Base-by-base conservation (phyloP, 30 jellyfish, hydroid and myxozoan species). In the Cassiopea andromeda region DNA sequence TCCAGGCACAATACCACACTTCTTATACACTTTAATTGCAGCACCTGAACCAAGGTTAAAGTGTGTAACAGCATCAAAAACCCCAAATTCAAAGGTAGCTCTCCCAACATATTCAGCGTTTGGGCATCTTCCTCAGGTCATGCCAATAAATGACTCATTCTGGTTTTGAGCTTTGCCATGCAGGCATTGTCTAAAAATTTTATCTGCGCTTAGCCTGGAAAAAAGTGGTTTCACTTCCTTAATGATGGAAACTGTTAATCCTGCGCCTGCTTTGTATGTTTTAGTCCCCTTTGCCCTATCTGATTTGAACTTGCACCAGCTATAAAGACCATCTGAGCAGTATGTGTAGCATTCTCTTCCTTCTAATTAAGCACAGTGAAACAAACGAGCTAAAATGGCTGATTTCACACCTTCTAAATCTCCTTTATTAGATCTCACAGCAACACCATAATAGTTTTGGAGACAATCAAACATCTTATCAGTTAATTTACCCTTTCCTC, bases 31-130 rank as follows among this genome's bases (percentile, higher is more conserved):
- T 8, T 69, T 69, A 44, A 69, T 69, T n/a, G 78, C 48, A 44
- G 48, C 48, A 27, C 12, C 69, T 60, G 67, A 8, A 54, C 91
- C 91, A 82, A 82, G 66, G 72, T 82, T 82, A 60, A 82, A 82
- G 87, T 66, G 46, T 16, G 91, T 89, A 78, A 82, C 91, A 15
- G 91, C 91, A 67, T 82, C 91, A 13, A 54, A 82, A n/a, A 82
- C 87, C 27, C 91, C 91, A 60, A 82, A 66, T 58, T 50, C 46
- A 45, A 82, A 78, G 19, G 66, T 48, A 60, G 12, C 64, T 54
- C 64, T 54, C 64, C 64, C 64, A 54, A 54, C 64, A 54, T 54
- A 54, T 10, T 54, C 10, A 19, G 87, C 46, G 27, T 82, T 82
- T 60, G 91, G 91, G 10, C 66, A 48, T 18, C 69, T 48, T 44